Evolutionary conservation across 2,888 invertebrate species (phyloP).

Genomic region (Tinea trinotella): DNA sequence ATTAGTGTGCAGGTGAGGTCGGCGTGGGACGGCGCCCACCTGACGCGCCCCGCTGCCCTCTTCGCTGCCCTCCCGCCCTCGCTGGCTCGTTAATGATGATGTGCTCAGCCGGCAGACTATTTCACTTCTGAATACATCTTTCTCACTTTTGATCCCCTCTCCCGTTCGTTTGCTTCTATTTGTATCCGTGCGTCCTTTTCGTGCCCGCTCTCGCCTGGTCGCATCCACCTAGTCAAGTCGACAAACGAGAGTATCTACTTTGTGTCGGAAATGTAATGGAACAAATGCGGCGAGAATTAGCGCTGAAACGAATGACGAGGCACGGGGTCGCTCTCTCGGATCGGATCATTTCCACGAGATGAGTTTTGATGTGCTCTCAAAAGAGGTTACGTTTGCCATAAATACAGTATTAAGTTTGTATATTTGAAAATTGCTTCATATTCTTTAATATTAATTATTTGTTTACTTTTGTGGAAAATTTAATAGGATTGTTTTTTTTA

Average conservation of each 20-base stretch:
- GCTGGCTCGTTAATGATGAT: slow-evolving; percentile 84
- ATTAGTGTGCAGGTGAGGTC: slow-evolving; percentile 56
- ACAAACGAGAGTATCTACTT: slow-evolving; percentile 69
- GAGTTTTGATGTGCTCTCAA: slow-evolving; percentile 61
- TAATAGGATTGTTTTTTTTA: too few relatives aligned
- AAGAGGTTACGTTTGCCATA: slow-evolving; percentile 46
- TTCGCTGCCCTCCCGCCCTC: slow-evolving; percentile 71
- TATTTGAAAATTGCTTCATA: neutral
- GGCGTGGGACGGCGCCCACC: slow-evolving; percentile 73
- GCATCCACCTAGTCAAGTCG: slow-evolving; percentile 72
- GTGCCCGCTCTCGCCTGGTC: slow-evolving; percentile 54
- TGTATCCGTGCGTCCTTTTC: slow-evolving; percentile 47
- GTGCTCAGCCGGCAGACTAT: slow-evolving; percentile 83
- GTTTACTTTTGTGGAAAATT: too few relatives aligned
- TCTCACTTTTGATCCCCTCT: slow-evolving; percentile 68
- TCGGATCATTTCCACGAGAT: slow-evolving; percentile 67
- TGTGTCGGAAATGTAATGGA: slow-evolving; percentile 73
- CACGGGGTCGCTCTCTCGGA: slow-evolving; percentile 60
- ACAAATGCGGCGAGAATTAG: slow-evolving; percentile 73
- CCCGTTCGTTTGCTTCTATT: slow-evolving; percentile 39
- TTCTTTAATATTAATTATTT: too few relatives aligned
- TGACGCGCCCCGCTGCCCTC: slow-evolving; percentile 72
- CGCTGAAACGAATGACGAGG: slow-evolving; percentile 68
- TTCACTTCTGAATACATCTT: slow-evolving; percentile 79
- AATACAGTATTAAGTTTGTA: neutral